Percentiles rank a stretch among this genome's conserved stretches.
Conservation (phyloP, 2,888 invertebrate species). For the Xanthia icteritia region DNA sequence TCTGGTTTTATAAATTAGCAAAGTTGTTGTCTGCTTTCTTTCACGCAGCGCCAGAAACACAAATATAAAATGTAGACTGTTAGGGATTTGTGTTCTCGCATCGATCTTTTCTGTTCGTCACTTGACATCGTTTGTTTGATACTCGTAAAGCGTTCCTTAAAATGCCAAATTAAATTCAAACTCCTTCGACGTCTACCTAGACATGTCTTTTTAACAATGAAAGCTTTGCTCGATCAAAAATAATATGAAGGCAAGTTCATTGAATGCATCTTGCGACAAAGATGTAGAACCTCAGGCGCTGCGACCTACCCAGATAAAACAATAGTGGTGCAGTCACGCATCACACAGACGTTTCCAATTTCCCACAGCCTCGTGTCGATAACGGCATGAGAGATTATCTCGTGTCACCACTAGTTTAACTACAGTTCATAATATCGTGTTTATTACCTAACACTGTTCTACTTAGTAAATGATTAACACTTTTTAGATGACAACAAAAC, state of each 20-base stretch:
- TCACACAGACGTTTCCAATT: constrained; percentile 66
- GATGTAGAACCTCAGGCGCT: constrained; percentile 52
- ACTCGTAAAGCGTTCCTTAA: not conserved
- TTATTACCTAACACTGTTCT: constrained; percentile 47
- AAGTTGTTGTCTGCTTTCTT: constrained; percentile 16
- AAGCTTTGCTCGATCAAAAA: not conserved
- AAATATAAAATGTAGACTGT: not conserved
- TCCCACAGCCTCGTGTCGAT: constrained; percentile 73
- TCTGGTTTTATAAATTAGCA: constrained; percentile 21
- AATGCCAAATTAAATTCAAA: not conserved
- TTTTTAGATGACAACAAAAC: constrained; percentile 20
- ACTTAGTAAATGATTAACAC: constrained; percentile 33
- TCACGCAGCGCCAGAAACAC: not conserved
- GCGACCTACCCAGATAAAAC: constrained; percentile 65
- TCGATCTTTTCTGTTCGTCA: not conserved
- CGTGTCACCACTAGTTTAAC: constrained; percentile 29
- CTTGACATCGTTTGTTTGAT: not conserved
- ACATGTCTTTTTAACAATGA: not conserved
- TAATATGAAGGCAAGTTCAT: too few species aligned
- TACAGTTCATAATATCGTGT: constrained; percentile 26
- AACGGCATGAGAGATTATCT: constrained; percentile 49
- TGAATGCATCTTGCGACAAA: constrained; percentile 19
- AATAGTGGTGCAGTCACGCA: constrained; percentile 69
- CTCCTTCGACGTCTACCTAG: too few species aligned
- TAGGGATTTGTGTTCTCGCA: not conserved